Base-by-base conservation (phyloP, 2,797 vertebrate genomes). In the Sphaeramia orbicularis region DNA sequence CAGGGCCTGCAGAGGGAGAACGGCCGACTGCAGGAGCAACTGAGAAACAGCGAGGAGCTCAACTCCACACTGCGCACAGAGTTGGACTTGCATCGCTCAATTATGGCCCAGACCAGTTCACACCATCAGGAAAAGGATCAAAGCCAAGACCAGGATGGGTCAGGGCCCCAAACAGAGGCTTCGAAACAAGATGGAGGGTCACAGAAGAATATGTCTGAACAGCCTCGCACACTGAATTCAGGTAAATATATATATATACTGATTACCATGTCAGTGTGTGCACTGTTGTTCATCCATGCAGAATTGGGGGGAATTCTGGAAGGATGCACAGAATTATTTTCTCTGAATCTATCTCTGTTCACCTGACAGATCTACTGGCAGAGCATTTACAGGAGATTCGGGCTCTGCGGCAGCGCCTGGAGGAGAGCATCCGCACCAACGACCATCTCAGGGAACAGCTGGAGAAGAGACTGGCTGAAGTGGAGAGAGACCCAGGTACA, bases 301-400 rank as follows among this genome's bases (percentile, higher is more conserved):
- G 40, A 7, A 42, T 35, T 35, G 32, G 7, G 6, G 32, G 9
- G 9, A 35, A 35, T 35, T 35, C 1, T 35, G 32, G 9, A 10
- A 35, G 8, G 5, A 15, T n/a, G 14, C n/a, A 42, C 40, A 18
- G 16, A 18, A 3, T 44, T 9, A 44, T 41, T 35, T 35, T 35
- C 40, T 50, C 43, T 50, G 32, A 36, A 45, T 13, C 44, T 11
- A 44, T 10, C 12, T 60, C 37, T 70, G 1, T 54, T 7, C 9
- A 0, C 52, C 2, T 65, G 67, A 76, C 85, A 99, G 97, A 95
- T 59, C 84, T 96, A 78, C 83, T 99, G 78, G 95, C 94, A 79
- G 96, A 98, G 76, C 96, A 99, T 75, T 93, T 99, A 49, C 96
- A 95, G 77, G 97, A 99, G 92, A 96, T 98, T 79, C 91, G 96